phyloP scores from a whole-genome alignment of 2,888 invertebrate genomes.

The Plusia festucae region DNA sequence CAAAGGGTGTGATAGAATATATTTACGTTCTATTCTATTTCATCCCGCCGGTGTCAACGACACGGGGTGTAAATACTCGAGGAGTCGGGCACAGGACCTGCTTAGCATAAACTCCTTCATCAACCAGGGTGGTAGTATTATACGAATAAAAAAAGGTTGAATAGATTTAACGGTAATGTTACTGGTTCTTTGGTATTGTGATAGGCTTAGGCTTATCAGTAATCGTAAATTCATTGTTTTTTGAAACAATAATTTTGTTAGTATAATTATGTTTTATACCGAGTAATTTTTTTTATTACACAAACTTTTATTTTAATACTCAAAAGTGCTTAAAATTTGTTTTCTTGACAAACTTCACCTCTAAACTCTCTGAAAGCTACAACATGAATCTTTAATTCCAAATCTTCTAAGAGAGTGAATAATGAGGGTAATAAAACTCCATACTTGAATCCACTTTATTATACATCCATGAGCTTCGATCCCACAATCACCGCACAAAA shows the following conservation, averaged over 20 bases:
- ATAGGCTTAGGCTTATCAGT: neutral
- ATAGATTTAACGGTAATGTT: neutral
- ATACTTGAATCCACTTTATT: conserved; percentile 42
- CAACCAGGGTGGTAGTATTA: conserved; percentile 19
- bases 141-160: conserved; percentile 15
- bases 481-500: conserved; percentile 36
- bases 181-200: neutral
- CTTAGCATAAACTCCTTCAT: conserved; percentile 55
- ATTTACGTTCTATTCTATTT: conserved; percentile 50
- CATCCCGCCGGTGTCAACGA: conserved; percentile 54
- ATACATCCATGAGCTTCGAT: conserved; percentile 37
- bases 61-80: conserved; percentile 51
- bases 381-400: conserved; percentile 7
- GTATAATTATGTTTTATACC: no score
- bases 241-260: neutral
- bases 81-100: conserved; percentile 30
- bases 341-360: no score
- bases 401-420: conserved; percentile 28
- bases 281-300: no score
- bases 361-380: neutral
- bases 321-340: no score
- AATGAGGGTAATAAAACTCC: conserved; percentile 38
- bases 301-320: no score
- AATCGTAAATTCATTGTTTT: neutral
- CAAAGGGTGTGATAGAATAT: conserved; percentile 55